Base-by-base conservation (phyloP, 1,140 invertebrate genomes). In the Cyclargus thomasi region DNA sequence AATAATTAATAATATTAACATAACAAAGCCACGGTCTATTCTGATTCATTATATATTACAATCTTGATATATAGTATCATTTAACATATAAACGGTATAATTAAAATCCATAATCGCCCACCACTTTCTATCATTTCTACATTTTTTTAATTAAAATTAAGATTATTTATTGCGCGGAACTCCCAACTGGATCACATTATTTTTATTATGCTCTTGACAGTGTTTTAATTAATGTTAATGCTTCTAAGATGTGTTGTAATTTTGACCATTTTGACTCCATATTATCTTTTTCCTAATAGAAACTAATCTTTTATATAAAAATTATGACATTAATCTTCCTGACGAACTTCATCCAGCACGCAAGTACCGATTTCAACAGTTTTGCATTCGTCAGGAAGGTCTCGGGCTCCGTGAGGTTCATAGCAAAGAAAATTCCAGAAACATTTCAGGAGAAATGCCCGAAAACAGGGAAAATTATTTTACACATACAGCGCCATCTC, bases 101-200 rank as follows among this genome's bases (percentile, higher is more conserved):
- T 59, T 59, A 59, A 59, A 18, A 55, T 53, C 11, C 39, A 47
- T 47, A 47, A 20, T 59, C 55, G 55, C 55, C 53, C 53, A 55
- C 55, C 18, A 59, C 55, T 59, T 59, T 59, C 55, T 21, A 20
- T 20, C 53, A 20, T 55, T 55, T 59, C 17, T 59, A 5, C 20
- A 11, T 59, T 59, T 59, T 57, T 59, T 21, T 59, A 59, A 59
- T 59, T 59, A 59, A 59, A 59, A 59, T 21, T 10, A 59, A 11
- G 17, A 59, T 55, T 55, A 55, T 59, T 59, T 59, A 59, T 59
- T 59, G 18, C 18, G 18, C 8, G 17, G 55, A 59, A 59, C 55
- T 21, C 18, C 18, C 20, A 17, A 55, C 55, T 20, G 18, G 18
- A 20, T 21, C 7, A 59, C 7, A 59, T 57, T 20, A 57, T 57